Base-by-base conservation (phyloP, 1,140 invertebrate species). In the Solenopsis fugax region DNA sequence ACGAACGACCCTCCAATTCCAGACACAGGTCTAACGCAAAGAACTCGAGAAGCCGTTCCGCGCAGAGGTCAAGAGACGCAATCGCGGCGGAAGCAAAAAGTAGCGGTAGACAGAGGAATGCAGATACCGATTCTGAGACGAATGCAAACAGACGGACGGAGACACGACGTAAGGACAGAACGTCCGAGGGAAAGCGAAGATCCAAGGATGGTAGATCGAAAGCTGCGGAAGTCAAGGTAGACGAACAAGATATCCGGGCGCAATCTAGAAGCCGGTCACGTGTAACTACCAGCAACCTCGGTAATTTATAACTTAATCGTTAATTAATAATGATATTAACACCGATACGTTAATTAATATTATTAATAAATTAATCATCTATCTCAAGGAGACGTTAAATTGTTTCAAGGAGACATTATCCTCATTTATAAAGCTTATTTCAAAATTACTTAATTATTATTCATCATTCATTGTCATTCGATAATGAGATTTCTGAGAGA, bases 191-290 rank as follows among this genome's bases (percentile, higher is more conserved):
- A n/a, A 71, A 48, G 37, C n/a, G 34, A 65, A 52, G 41, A n/a
- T 81, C 85, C 0, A 90, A 92, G 18, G 64, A 54, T 45, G 69
- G 4, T 0, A 62, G 65, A 71, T 50, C 54, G 0, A 88, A 88
- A 77, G 6, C 29, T 21, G n/a, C 18, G 13, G 87, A 90, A 72
- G 73, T 45, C n/a, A 75, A 52, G 81, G 50, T 85, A 48, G 87
- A 84, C 67, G 91, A 85, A 64, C 88, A 82, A 75, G 88, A 88
- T 69, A 2, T 7, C n/a, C 85, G 88, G n/a, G 18, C 50, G n/a
- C 85, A 81, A 34, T 62, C 76, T 5, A 87, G 89, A 84, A 88
- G 60, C 56, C 89, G 89, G n/a, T 80, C 86, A 0, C 87, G 71
- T 13, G 2, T 29, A 21, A 6, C 13, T 7, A 9, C 6, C 12